Base-by-base conservation (phyloP, 1,140 invertebrate species). In the Hydropsyche tenuis region DNA sequence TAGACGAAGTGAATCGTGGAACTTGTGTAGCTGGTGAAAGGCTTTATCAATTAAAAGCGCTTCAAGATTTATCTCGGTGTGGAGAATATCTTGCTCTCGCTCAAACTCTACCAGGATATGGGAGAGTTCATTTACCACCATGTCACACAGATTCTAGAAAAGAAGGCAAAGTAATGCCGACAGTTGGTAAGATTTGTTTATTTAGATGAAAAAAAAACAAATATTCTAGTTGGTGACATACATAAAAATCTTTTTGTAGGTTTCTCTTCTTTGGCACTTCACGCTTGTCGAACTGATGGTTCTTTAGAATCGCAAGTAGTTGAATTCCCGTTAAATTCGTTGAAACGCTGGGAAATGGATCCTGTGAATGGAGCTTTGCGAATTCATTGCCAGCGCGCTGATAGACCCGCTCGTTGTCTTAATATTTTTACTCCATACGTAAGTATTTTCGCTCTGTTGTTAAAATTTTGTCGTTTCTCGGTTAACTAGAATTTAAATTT, bases 1-100 rank as follows among this genome's bases (percentile, higher is more conserved):
- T 98, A 7, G 96, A 98, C 81, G 96, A 97, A 81, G 95, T 98
- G 23, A 97, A 98, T 84, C 89, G 95, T 76, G 95, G 96, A 56
- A 92, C 95, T 81, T 93, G 98, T 74, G 90, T 90, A 65, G 92
- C 96, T 43, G 94, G 93, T 14, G 95, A 96, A 73, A 89, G 94
- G 65, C 87, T 98, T 0, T 98, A 98, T 85, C 96, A 98, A 82
- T 85, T 99, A 65, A 98, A 98, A 86, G 95, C 96, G 18, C 86
- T 98, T 42, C 96, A 98, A 82, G 96, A 98, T 81, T 89, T 92
- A 51, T 91, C 91, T 22, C 90, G 96, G 80, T 95, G 94, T 79
- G 84, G 89, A 72, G 96, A 98, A 88, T 98, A 97, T 84, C 86
- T 98, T 56, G 91, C 93, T 79, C 83, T 96, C 73, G 95, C 93